Evolutionary conservation across 2,797 vertebrate species (phyloP).

Genomic region (Neosilurus mollespiculum): DNA sequence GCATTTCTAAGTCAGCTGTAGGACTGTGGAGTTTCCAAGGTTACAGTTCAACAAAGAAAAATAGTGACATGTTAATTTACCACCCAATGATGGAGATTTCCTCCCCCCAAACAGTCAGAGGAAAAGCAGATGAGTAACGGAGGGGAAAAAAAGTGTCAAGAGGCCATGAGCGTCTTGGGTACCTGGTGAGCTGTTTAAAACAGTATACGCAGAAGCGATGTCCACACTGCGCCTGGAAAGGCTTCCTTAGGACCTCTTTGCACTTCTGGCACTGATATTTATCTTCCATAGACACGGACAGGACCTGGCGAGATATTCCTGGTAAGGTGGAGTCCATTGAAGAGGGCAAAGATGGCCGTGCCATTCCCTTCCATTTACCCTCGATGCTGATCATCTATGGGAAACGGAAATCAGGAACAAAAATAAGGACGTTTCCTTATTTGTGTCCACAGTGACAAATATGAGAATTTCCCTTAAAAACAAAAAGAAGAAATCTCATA

Average conservation of each 20-base stretch:
- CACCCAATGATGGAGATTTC: not conserved
- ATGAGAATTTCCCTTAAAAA: not conserved
- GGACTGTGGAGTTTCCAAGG: not conserved
- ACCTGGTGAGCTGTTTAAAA: conserved; percentile 91
- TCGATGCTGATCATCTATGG: conserved; percentile 57
- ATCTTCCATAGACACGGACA: conserved; percentile 86
- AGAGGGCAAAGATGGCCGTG: conserved; percentile 77
- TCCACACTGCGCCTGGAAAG: conserved; percentile 92
- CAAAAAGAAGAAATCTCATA: not conserved
- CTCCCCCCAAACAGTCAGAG: not conserved
- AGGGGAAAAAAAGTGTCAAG: conserved; percentile 1
- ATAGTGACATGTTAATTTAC: not conserved
- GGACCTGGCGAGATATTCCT: conserved; percentile 86
- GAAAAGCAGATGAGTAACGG: not conserved
- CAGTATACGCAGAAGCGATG: conserved; percentile 94
- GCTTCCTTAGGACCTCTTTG: conserved; percentile 85
- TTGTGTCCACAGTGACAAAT: not conserved
- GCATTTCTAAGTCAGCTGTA: not conserved
- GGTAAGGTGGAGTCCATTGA: conserved; percentile 79
- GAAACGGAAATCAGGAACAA: conserved; percentile 40
- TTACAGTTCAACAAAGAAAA: conserved; percentile 25
- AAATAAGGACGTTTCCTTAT: not conserved
- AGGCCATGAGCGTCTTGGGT: conserved; percentile 51
- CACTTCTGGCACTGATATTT: conserved; percentile 97
- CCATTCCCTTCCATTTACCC: conserved; percentile 78